phyloP scores from a whole-genome alignment of 2,113 vertebrate genomes.

The Dendrocopos noguchii region DNA sequence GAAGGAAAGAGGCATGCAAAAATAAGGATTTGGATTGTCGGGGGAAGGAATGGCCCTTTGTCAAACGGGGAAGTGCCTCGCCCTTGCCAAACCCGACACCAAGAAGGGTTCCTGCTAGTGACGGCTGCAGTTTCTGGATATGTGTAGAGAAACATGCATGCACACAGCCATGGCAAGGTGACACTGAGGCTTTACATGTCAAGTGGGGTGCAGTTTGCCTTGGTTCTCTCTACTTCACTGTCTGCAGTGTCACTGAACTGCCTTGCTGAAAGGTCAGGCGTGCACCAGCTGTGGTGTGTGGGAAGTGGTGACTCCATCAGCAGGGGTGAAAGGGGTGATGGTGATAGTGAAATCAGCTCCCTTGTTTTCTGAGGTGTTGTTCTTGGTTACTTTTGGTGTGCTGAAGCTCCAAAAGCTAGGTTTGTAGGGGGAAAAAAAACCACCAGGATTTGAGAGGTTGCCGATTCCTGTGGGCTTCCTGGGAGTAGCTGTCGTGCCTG shows the following conservation, averaged over 20 bases:
- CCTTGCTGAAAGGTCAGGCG: background rate
- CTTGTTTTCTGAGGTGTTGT: background rate
- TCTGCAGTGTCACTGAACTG: background rate
- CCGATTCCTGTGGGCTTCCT: background rate
- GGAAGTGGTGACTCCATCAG: background rate
- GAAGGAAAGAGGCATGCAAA: background rate
- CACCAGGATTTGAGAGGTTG: background rate
- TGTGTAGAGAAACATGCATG: accelerated
- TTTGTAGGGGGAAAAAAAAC: background rate
- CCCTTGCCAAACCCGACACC: background rate
- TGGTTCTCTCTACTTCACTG: background rate
- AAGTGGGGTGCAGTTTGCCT: background rate
- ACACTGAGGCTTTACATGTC: background rate
- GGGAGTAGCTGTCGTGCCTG: background rate
- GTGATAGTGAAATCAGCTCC: background rate
- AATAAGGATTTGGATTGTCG: background rate
- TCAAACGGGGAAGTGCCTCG: background rate
- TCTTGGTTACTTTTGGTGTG: background rate
- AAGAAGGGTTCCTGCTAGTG: background rate
- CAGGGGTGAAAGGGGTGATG: background rate
- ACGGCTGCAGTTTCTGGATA: background rate
- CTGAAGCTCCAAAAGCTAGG: background rate
- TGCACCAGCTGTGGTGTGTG: background rate
- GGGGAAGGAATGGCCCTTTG: background rate
- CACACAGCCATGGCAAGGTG: background rate